Evolutionary conservation across 2,888 invertebrate genomes (phyloP), one percentile per base, ranked within the genome.

Genomic region (Himalopsyche anomala): DNA sequence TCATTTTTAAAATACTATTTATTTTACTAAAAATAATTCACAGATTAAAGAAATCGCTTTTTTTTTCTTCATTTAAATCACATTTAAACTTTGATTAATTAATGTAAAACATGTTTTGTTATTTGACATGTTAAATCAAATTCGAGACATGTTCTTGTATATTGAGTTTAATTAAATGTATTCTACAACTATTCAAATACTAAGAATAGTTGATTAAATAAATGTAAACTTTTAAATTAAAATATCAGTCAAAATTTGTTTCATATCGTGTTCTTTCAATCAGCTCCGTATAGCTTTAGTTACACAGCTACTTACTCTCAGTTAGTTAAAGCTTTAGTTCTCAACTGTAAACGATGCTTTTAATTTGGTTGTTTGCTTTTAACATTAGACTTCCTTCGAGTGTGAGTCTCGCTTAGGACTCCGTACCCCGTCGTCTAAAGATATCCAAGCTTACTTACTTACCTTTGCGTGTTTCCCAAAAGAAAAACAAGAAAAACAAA

Each of bases 401-500:
- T 74, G 74, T 74, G 74, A 74, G 74, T 74, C 74, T 74, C 74
- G 38, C 74, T 36, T 74, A 74, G 38, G 28, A 74, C 28, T 74
- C 38, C 4, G 28, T 36, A 36, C 15, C 38, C 74, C 74, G 38
- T 74, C 74, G 74, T 74, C 74, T 15, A 74, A 74, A 74, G 74
- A 74, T 74, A 74, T 74, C 74, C 38, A 36, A 15, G 74, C 74
- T 74, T 74, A 74, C 74, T 74, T 74, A 74, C 74, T 74, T 74
- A 74, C 74, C 74, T 74, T 74, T 74, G 74, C 74, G 74, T 74
- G 74, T 74, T 74, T 81, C 62, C 54, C 81, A 74, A 85, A 85
- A 85, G 85, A 82, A 85, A 82, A 85, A 85, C 85, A 85, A 85
- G 74, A 74, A 82, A 85, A 82, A 82, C 79, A 85, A 85, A 85